Percentiles rank a stretch among this genome's conserved stretches.
Evolutionary conservation across 2,888 invertebrate species (phyloP).

Genomic region (Dioctria rufipes): DNA sequence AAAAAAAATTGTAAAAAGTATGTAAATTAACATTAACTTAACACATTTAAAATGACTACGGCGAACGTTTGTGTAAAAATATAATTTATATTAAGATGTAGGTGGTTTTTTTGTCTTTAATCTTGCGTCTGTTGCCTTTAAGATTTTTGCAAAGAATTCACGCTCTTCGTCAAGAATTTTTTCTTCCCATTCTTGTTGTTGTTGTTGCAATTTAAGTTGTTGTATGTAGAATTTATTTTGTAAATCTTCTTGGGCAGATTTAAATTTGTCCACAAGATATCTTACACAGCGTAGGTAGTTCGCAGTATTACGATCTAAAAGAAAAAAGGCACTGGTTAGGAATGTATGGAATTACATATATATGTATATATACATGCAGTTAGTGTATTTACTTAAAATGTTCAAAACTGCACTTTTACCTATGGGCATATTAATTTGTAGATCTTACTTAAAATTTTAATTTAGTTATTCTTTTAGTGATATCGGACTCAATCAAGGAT

Average conservation of each 20-base stretch:
- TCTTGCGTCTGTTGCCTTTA: conserved; percentile 13
- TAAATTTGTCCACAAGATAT: conserved; percentile 38
- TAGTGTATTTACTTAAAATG: too few relatives aligned
- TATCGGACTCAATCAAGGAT: too few relatives aligned
- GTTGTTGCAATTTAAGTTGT: conserved; percentile 40
- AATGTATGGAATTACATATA: too few relatives aligned
- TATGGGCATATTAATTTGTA: too few relatives aligned
- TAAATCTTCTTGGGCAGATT: conserved; percentile 34
- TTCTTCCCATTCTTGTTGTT: conserved; percentile 55
- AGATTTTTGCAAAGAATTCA: conserved; percentile 48
- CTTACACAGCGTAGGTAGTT: conserved; percentile 41
- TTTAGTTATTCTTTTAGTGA: too few relatives aligned
- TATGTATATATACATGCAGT: too few relatives aligned
- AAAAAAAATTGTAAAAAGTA: too few relatives aligned
- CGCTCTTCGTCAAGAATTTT: conserved; percentile 49
- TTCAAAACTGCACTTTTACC: too few relatives aligned
- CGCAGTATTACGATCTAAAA: conserved; percentile 15
- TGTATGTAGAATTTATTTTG: conserved; percentile 44
- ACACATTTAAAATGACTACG: too few relatives aligned
- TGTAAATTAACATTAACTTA: too few relatives aligned
- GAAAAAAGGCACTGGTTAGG: background rate
- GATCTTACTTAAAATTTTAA: too few relatives aligned
- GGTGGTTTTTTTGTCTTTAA: background rate
- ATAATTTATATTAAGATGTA: background rate
- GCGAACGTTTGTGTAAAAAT: too few relatives aligned